A percentile compares a stretch with the other conserved stretches of the same genome.
Evolutionary conservation across 2,797 vertebrate genomes (phyloP).

Genomic region (Acropternis orthonyx): DNA sequence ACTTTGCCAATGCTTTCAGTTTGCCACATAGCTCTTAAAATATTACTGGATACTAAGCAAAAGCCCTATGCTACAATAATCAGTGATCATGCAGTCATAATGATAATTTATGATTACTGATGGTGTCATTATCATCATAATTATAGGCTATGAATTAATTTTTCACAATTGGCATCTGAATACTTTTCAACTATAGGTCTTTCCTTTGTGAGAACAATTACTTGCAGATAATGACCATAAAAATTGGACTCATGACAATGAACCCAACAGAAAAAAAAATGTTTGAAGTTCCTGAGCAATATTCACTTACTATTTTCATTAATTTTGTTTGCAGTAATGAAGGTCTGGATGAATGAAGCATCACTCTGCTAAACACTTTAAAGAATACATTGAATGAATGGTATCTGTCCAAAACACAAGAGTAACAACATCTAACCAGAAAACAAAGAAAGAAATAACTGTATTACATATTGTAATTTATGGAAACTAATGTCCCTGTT

Average conservation of each 20-base stretch:
- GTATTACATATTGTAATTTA: neutral
- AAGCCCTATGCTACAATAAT: neutral
- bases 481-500: neutral
- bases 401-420: neutral
- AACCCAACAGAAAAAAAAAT: neutral
- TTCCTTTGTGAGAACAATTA: neutral
- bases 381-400: neutral
- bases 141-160: slow-evolving; percentile 37
- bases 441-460: neutral
- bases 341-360: neutral
- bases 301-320: neutral
- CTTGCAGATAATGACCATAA: neutral
- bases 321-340: neutral
- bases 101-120: slow-evolving; percentile 23
- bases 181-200: neutral
- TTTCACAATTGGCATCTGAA: slow-evolving; percentile 46
- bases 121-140: slow-evolving; percentile 27
- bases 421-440: neutral
- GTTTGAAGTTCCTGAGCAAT: neutral
- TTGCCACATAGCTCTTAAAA: neutral
- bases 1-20: slow-evolving; percentile 1
- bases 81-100: slow-evolving; percentile 2
- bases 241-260: neutral
- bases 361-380: neutral
- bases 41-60: neutral